These are phyloP conservation scores for Drosophila gaucha DNA, from an alignment of 2,888 invertebrate species.

Conservation along the genomic window DNA sequence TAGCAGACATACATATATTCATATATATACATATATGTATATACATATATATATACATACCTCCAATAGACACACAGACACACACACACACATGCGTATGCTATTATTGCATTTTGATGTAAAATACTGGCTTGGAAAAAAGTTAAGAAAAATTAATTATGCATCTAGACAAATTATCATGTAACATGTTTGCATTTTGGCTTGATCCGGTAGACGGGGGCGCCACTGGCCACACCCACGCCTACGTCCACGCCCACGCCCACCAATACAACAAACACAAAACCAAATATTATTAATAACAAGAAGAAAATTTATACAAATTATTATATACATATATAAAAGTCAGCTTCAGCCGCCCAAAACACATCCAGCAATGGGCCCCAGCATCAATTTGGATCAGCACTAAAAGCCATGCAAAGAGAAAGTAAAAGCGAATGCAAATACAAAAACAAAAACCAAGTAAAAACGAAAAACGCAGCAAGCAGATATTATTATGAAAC, in stretches of 20 bases:
- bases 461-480: constrained; percentile 15
- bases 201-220: constrained; percentile 50
- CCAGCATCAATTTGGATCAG: constrained; percentile 49
- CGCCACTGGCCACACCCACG: constrained; percentile 56
- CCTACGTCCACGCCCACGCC: constrained; percentile 47
- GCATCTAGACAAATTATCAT: constrained; percentile 18
- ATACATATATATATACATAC: constrained; percentile 22
- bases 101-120: constrained; percentile 65
- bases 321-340: not conserved
- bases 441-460: no score
- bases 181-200: constrained; percentile 32
- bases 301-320: not conserved
- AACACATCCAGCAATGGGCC: constrained; percentile 44
- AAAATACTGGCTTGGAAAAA: constrained; percentile 65
- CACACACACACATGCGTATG: constrained; percentile 18
- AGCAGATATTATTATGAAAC: constrained; percentile 13
- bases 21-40: constrained; percentile 19
- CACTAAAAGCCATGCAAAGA: constrained; percentile 35
- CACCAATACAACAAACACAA: constrained; percentile 47
- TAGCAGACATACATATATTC: constrained; percentile 20
- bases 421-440: constrained; percentile 17
- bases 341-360: constrained; percentile 47
- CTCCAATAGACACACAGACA: constrained; percentile 16
- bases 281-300: not conserved
- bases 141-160: constrained; percentile 21